Base-by-base conservation (phyloP, 2,888 invertebrate species). In the Serrognathus titanus region DNA sequence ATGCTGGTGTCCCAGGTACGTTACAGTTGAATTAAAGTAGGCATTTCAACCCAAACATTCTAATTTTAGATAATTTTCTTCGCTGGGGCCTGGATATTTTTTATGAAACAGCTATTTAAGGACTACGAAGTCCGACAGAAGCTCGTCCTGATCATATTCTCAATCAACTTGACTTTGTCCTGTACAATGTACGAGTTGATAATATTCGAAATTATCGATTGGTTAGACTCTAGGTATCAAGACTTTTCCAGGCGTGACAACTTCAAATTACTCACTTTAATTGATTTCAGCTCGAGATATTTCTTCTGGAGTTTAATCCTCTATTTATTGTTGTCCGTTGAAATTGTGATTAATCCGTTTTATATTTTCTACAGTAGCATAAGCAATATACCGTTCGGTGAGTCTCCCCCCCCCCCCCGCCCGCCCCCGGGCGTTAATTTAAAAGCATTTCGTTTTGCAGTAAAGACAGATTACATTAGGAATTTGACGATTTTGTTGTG, bases 111-210 rank as follows among this genome's bases (percentile, higher is more conserved):
- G 77, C 81, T 99, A 46, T 99, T 98, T 75, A 87, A 92, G 63
- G 95, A 99, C 75, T 99, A 99, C 81, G 98, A 99, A 81, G 94
- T 97, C 4, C 93, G 96, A 69, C 95, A 98, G 74, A 85, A 91
- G 58, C 81, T 94, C 57, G 97, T 99, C 1, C 94, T 98, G 76
- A 80, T 98, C 3, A 93, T 97, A 72, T 99, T 99, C 77, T 97
- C 98, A 0, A 84, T 90, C 24, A 99, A 97, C 37, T 94, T 99
- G 75, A 91, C 98, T 0, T 81, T 99, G 11, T 98, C 98, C 20
- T 96, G 98, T 72, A 95, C 97, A 2, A 96, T 99, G 95, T 99
- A 99, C 78, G 98, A 99, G 76, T 81, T 99, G 56, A 98, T 99
- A 60, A 99, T 99, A 74, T 99, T 99, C 80, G 99, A 99, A 82